Evolutionary conservation across 2,113 vertebrate species (phyloP).

Genomic region (Hepsetus odoe): DNA sequence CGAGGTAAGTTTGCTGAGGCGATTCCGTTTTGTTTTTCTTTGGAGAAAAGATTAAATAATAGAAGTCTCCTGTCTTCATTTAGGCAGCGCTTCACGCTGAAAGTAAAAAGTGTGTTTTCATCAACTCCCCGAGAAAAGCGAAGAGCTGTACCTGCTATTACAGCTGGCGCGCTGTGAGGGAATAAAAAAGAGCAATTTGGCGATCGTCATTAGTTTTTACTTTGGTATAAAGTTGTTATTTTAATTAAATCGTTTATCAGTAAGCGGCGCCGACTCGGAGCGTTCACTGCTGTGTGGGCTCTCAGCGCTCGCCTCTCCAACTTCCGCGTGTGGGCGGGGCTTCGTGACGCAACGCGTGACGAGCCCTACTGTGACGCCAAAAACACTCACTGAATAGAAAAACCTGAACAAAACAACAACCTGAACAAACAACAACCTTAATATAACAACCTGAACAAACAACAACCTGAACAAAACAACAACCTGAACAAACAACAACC

Average conservation of each 20-base stretch:
- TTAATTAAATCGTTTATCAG: background rate
- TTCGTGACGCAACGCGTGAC: slow-evolving; percentile 62
- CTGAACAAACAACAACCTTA: no score
- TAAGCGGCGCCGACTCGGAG: background rate
- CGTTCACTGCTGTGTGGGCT: background rate
- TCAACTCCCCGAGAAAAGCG: slow-evolving; percentile 37
- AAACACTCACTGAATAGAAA: background rate
- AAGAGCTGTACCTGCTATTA: slow-evolving; percentile 73
- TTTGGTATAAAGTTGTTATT: background rate
- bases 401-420: background rate
- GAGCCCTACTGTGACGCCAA: slow-evolving; percentile 14
- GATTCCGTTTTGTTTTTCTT: background rate
- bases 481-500: no score
- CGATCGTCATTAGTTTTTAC: slow-evolving; percentile 11
- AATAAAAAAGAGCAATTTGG: slow-evolving; percentile 29
- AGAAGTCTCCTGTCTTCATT: background rate
- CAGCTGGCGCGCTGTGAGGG: slow-evolving; percentile 57
- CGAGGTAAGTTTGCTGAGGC: background rate
- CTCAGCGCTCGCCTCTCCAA: slow-evolving; percentile 20
- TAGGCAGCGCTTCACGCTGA: no score
- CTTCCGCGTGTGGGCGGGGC: slow-evolving; percentile 68
- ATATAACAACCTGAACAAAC: no score
- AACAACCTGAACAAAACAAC: no score
- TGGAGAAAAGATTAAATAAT: background rate
- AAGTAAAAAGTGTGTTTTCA: slow-evolving; percentile 13